Base-by-base conservation (phyloP, 2,113 vertebrate species). In the Numida meleagris region DNA sequence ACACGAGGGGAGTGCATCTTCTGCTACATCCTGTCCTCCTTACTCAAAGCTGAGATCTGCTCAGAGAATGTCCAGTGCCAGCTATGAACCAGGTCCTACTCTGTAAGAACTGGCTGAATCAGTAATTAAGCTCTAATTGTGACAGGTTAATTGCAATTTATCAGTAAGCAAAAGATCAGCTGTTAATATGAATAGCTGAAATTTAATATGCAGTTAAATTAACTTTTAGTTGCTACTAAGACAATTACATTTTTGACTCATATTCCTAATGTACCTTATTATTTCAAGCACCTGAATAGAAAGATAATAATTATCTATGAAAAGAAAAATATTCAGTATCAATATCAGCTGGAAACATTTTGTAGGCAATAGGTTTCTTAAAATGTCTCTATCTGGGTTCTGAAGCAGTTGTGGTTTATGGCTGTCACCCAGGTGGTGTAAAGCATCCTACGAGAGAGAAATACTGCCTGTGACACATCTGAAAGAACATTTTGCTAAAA, bases 1-100 rank as follows among this genome's bases (percentile, higher is more conserved):
- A 76, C 18, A n/a, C 29, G 20, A 8, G n/a, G 17, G 11, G 17
- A 82, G 19, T 45, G 1, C 31, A 53, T 46, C 0, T 0, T 62
- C 42, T 1, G 1, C 23, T 38, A 23, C 18, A 33, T n/a, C 40
- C 48, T 38, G 10, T 61, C 21, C 14, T 76, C 33, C 58, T 88
- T 46, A 27, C 2, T 4, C 45, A 80, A 94, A 90, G 6, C 18
- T 33, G 5, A 72, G 4, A 68, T 50, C 38, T 72, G 15, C 72
- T 76, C 36, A 33, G 72, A 42, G 36, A 42, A 9, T 7, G 29
- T 73, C 29, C 53, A 38, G 29, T 65, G 53, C 18, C 42, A 79
- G 34, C 29, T 59, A 10, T 27, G 12, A 36, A 12, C 5, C 31
- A 86, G 50, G 12, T 42, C 18, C 62, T 50, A 9, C 12, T 17